phyloP scores from a whole-genome alignment of 2,113 vertebrate species.

The Ramphastos sulfuratus region DNA sequence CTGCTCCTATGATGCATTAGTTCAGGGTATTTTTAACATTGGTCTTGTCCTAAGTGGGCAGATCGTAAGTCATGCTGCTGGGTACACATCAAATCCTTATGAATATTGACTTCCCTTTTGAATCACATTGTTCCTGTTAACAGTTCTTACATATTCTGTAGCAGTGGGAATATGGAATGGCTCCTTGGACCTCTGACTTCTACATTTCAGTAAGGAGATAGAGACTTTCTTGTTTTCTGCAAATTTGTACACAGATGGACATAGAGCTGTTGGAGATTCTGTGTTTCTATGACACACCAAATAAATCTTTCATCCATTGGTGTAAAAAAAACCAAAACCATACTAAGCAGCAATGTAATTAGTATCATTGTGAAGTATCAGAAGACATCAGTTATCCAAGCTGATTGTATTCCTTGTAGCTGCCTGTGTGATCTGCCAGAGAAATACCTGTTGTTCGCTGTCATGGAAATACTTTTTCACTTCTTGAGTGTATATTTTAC shows the following conservation, averaged over 20 bases:
- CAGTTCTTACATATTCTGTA: neutral
- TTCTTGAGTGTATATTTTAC: neutral
- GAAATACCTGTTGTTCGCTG: neutral
- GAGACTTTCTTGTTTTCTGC: neutral
- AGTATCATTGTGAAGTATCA: neutral
- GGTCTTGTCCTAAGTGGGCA: neutral
- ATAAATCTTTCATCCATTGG: neutral
- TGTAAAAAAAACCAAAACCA: neutral
- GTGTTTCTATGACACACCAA: neutral
- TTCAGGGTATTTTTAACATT: neutral
- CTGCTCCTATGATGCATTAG: neutral
- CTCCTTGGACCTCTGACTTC: neutral
- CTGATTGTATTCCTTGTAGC: neutral
- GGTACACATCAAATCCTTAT: neutral
- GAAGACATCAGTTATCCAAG: neutral
- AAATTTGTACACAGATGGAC: neutral
- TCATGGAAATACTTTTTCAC: neutral
- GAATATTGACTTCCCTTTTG: neutral
- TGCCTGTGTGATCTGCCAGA: neutral
- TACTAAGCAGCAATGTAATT: neutral
- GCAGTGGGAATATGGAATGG: neutral
- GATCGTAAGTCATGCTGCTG: neutral
- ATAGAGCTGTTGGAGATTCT: no score
- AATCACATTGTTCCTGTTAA: neutral
- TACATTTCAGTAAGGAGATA: no score